Percentiles rank a stretch among this genome's conserved stretches.
Conservation (phyloP, 2,888 invertebrate species). For the Callosobruchus maculatus region DNA sequence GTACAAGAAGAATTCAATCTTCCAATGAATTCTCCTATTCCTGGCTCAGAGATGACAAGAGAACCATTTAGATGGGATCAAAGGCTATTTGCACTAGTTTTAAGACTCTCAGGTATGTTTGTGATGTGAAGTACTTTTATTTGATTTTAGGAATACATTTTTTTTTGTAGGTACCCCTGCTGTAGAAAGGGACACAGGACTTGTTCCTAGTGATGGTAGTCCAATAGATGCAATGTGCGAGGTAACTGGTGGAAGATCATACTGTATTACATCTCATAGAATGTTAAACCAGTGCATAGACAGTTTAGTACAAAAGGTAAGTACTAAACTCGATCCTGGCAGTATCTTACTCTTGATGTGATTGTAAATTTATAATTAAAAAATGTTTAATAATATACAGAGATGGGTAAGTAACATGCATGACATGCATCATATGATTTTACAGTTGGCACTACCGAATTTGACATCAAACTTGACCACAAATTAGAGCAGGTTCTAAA, state of each 20-base stretch:
- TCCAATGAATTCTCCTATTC: slow-evolving; percentile 90
- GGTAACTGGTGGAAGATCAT: slow-evolving; percentile 96
- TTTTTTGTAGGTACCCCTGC: slow-evolving; percentile 90
- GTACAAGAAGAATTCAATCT: slow-evolving; percentile 69
- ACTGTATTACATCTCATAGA: slow-evolving; percentile 90
- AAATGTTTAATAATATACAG: too few relatives aligned
- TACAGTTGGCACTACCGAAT: too few relatives aligned
- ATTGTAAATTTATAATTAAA: neutral
- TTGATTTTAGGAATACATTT: too few relatives aligned
- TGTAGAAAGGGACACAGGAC: slow-evolving; percentile 78
- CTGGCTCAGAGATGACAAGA: slow-evolving; percentile 93
- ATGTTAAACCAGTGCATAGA: slow-evolving; percentile 96
- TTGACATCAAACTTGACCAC: too few relatives aligned
- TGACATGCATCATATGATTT: too few relatives aligned
- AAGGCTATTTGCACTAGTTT: slow-evolving; percentile 89
- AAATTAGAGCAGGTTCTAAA: too few relatives aligned
- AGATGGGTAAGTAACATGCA: too few relatives aligned
- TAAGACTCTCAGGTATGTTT: slow-evolving; percentile 75
- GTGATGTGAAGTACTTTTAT: too few relatives aligned
- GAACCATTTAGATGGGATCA: slow-evolving; percentile 99
- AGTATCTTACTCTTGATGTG: too few relatives aligned
- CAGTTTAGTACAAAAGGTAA: slow-evolving; percentile 87
- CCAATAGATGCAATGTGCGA: slow-evolving; percentile 98
- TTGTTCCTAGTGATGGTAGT: slow-evolving; percentile 90
- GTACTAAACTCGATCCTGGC: too few relatives aligned